Conservation (phyloP, 2,113 vertebrate species). For the Gobio gobio region DNA sequence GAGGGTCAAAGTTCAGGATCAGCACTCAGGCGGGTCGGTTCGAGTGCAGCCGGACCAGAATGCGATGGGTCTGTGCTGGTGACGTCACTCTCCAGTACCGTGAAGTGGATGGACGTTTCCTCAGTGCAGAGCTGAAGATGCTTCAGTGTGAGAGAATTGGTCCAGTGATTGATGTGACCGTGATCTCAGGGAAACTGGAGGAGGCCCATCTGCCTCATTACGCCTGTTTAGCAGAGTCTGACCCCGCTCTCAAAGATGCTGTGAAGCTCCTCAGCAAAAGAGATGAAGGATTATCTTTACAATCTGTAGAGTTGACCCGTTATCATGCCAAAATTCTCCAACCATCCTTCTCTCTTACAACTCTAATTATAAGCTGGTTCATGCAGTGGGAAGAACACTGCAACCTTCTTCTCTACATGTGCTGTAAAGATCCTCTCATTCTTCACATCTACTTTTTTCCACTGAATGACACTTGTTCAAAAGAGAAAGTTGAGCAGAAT, state of each 20-base stretch:
- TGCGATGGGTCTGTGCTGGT: slow-evolving; percentile 15
- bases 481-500: background rate
- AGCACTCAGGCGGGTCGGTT: slow-evolving; percentile 17
- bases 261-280: background rate
- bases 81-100: slow-evolving; percentile 22
- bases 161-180: slow-evolving; percentile 26
- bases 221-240: slow-evolving; percentile 22
- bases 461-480: background rate
- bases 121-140: background rate
- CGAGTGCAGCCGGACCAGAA: slow-evolving; percentile 28
- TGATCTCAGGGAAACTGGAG: slow-evolving; percentile 29
- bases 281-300: background rate
- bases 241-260: background rate
- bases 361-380: background rate
- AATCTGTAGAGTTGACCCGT: background rate
- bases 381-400: background rate
- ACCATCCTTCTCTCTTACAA: background rate
- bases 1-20: slow-evolving; percentile 3
- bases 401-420: background rate
- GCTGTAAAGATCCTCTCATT: background rate
- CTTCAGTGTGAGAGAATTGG: slow-evolving; percentile 5
- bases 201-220: slow-evolving; percentile 25
- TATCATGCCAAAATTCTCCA: background rate
- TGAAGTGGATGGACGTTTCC: background rate
- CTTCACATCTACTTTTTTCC: slow-evolving; percentile 19